These are phyloP conservation scores for Thelaira solivaga DNA, from an alignment of 2,888 invertebrate genomes.

Conservation along the genomic window DNA sequence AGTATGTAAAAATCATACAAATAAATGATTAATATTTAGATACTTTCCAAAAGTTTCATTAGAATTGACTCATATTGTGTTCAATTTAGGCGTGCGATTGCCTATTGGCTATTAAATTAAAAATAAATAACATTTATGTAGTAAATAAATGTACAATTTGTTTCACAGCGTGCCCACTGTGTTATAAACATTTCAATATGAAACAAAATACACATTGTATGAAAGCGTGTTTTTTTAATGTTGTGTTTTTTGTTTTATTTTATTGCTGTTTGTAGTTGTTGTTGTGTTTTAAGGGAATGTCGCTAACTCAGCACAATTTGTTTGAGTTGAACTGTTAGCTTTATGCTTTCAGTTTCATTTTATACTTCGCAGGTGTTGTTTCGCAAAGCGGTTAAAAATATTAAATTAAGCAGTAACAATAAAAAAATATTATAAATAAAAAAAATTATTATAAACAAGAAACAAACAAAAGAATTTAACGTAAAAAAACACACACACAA, in stretches of 20 bases:
- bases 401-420: neutral
- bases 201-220: slow-evolving; percentile 47
- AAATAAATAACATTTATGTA: too few relatives aligned
- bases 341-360: slow-evolving; percentile 77
- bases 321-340: slow-evolving; percentile 50
- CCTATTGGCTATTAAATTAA: too few relatives aligned
- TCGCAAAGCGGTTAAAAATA: slow-evolving; percentile 52
- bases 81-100: too few relatives aligned
- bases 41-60: too few relatives aligned
- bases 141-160: too few relatives aligned
- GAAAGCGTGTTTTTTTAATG: slow-evolving; percentile 35
- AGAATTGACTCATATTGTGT: too few relatives aligned
- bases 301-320: slow-evolving; percentile 61
- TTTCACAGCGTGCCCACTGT: slow-evolving; percentile 10
- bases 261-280: slow-evolving; percentile 19
- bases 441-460: slow-evolving; percentile 16
- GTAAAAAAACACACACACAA: neutral
- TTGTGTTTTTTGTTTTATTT: slow-evolving; percentile 15
- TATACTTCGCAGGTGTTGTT: slow-evolving; percentile 71
- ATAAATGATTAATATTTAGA: too few relatives aligned
- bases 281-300: slow-evolving; percentile 55
- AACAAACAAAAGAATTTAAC: neutral
- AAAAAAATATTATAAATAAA: neutral
- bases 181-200: slow-evolving; percentile 40
- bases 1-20: too few relatives aligned